phyloP scores from a whole-genome alignment of 35 echinoderm and acorn worm species.

The Heliocidaris tuberculata region DNA sequence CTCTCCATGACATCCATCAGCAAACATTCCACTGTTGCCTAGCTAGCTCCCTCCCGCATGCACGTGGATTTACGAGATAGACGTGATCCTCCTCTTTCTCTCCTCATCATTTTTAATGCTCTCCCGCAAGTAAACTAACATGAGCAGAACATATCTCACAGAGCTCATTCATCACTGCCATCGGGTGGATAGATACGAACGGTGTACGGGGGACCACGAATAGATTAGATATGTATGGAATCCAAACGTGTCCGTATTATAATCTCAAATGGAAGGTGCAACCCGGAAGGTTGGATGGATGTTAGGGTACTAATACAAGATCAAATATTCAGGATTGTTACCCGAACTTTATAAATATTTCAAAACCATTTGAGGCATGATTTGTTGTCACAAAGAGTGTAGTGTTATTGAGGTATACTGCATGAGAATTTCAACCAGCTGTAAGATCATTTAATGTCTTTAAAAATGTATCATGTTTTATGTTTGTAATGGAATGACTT shows the following conservation, averaged over 20 bases:
- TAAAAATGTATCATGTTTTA: too few relatives aligned
- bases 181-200: neutral
- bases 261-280: neutral
- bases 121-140: neutral
- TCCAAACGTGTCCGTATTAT: neutral
- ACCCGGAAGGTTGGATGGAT: neutral
- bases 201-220: neutral
- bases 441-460: too few relatives aligned
- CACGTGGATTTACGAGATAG: neutral
- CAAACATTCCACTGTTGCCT: neutral
- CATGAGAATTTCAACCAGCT: too few relatives aligned
- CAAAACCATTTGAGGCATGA: too few relatives aligned
- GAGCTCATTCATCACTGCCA: neutral
- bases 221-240: slow-evolving; percentile 18
- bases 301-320: too few relatives aligned
- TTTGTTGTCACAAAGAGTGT: too few relatives aligned
- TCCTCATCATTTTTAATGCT: neutral
- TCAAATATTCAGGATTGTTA: too few relatives aligned
- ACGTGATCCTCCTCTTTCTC: neutral
- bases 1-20: neutral
- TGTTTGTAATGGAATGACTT: too few relatives aligned
- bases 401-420: too few relatives aligned
- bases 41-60: neutral
- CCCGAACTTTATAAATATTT: too few relatives aligned
- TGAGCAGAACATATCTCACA: neutral